phyloP scores from a whole-genome alignment of 2,113 vertebrate genomes.

The Tenrec ecaudatus region DNA sequence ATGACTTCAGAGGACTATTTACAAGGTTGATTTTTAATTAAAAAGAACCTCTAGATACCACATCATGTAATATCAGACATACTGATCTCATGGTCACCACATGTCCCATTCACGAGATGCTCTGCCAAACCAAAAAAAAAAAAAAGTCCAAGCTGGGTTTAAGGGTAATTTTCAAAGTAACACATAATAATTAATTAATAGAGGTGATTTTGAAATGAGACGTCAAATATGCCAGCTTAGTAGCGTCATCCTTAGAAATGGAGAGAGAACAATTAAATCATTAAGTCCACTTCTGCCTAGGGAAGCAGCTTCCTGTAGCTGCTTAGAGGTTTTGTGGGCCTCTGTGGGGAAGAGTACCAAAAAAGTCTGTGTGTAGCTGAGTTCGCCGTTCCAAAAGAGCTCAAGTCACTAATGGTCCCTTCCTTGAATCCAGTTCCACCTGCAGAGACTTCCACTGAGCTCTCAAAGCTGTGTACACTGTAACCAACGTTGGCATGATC shows the following conservation, averaged over 20 bases:
- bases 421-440: neutral
- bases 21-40: neutral
- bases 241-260: neutral
- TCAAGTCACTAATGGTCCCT: rapidly evolving
- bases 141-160: neutral
- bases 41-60: neutral
- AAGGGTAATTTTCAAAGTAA: neutral
- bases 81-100: neutral
- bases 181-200: slow-evolving; percentile 31
- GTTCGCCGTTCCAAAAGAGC: neutral
- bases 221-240: neutral
- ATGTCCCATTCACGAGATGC: neutral
- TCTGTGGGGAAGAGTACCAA: neutral
- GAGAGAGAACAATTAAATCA: neutral
- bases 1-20: neutral
- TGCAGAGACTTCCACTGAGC: neutral
- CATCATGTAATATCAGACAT: neutral
- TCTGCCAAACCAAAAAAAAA: neutral
- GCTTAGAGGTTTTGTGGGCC: neutral
- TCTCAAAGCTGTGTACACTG: neutral
- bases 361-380: neutral
- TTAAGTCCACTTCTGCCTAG: neutral
- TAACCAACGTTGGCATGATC: neutral
- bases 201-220: slow-evolving; percentile 10
- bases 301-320: neutral